Conservation (phyloP, 2,888 invertebrate genomes). For the Campoplex nolae region DNA sequence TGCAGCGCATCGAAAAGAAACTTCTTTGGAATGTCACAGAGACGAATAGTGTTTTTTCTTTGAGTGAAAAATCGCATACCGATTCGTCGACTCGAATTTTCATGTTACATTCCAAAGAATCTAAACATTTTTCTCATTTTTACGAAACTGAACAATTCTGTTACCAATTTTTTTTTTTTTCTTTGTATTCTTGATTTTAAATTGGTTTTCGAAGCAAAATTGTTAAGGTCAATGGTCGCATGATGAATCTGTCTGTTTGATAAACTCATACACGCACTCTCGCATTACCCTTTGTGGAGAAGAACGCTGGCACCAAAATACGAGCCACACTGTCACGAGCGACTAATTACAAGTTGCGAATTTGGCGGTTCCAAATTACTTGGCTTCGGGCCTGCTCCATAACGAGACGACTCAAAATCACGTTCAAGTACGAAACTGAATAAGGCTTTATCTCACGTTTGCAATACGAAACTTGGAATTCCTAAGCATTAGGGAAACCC, state of each 20-base stretch:
- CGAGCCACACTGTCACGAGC: slow-evolving; percentile 15
- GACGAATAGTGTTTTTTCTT: too few relatives aligned
- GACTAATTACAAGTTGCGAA: slow-evolving; percentile 59
- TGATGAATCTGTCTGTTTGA: neutral
- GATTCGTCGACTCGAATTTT: neutral
- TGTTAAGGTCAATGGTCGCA: too few relatives aligned
- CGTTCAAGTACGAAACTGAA: slow-evolving; percentile 56
- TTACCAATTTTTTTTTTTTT: neutral
- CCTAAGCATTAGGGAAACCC: slow-evolving; percentile 8
- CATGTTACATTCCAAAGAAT: neutral
- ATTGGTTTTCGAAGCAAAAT: neutral
- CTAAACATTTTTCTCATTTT: neutral
- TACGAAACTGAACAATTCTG: neutral
- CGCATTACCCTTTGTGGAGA: slow-evolving; percentile 45
- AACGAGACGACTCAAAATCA: slow-evolving; percentile 25
- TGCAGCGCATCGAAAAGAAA: too few relatives aligned
- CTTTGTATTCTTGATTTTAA: too few relatives aligned
- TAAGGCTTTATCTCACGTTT: slow-evolving; percentile 19
- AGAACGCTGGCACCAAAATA: slow-evolving; percentile 30
- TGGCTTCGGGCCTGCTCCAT: neutral
- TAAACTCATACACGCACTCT: neutral
- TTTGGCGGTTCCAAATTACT: slow-evolving; percentile 56
- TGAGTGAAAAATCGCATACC: neutral
- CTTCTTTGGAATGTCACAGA: too few relatives aligned
- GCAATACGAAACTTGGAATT: slow-evolving; percentile 57